A percentile compares a stretch with the other conserved stretches of the same genome.
phyloP scores from a whole-genome alignment of 2,113 vertebrate species.

The Hiodon alosoides region DNA sequence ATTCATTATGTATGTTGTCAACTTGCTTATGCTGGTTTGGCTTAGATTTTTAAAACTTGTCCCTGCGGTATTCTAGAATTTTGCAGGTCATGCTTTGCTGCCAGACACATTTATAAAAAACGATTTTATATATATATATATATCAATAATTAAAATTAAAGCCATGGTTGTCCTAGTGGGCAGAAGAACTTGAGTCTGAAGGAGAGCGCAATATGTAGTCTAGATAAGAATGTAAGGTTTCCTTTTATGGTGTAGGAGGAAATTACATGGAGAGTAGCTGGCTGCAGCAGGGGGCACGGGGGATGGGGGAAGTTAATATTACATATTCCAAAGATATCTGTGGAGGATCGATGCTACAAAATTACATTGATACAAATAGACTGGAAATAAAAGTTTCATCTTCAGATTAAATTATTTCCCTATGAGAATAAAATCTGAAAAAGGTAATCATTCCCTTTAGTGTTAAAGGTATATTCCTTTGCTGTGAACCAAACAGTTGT shows the following conservation, averaged over 20 bases:
- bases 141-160: no score
- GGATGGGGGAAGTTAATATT: background rate
- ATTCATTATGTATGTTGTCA: background rate
- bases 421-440: no score
- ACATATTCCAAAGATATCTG: background rate
- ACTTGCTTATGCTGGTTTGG: no score
- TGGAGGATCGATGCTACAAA: background rate
- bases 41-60: no score
- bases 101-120: no score
- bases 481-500: no score
- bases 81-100: no score
- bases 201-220: background rate
- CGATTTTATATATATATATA: no score
- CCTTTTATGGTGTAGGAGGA: constrained; percentile 50
- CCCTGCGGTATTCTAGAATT: no score
- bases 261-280: constrained; percentile 31
- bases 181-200: background rate
- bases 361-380: background rate
- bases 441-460: no score
- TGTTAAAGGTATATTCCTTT: no score
- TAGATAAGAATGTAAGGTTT: constrained; percentile 42
- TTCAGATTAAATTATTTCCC: no score
- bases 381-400: background rate
- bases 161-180: background rate
- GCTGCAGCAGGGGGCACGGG: constrained; percentile 17